Base-by-base conservation (phyloP, 2,888 invertebrate species). In the Boloria euphrosyne region DNA sequence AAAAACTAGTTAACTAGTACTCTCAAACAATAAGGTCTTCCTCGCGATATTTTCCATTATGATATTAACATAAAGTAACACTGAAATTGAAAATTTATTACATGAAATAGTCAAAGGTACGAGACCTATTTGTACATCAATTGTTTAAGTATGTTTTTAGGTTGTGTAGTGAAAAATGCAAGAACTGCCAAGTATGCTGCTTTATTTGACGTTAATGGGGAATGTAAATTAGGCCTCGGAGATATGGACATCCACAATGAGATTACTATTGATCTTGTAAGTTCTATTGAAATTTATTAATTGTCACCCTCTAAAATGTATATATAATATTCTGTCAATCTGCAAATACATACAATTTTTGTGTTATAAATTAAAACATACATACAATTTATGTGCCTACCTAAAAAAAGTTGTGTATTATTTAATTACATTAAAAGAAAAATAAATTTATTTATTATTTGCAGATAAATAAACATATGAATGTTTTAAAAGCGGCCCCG, bases 171-270 rank as follows among this genome's bases (percentile, higher is more conserved):
- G 16, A 78, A 80, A 65, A 83, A 85, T 4, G 80, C 80, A 18
- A 84, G 90, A 3, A 97, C 96, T 7, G 95, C 96, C 0, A 95
- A 95, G 31, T 98, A 97, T 81, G 95, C 95, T 0, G 95, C 95
- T 7, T 86, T 98, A 10, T 90, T 98, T 67, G 95, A 97, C 80
- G 83, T 88, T 0, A 81, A 80, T 6, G 98, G 98, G 0, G 97
- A 98, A 75, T 96, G 97, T 77, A 90, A 94, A 62, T 93, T 97
- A 61, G 95, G 97, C 0, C 90, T 98, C 61, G 98, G 97, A 0
- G 97, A 98, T 81, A 97, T 98, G 97, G 93, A 93, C 52, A 94
- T 97, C 22, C 97, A 98, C 80, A 82, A 92, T 13, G 85, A 92
- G 70, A 96, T 98, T 65, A 94, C 94, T 6, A 89, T 94, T 0